Conservation (phyloP, 2,888 invertebrate species). For the Latrodectus elegans region DNA sequence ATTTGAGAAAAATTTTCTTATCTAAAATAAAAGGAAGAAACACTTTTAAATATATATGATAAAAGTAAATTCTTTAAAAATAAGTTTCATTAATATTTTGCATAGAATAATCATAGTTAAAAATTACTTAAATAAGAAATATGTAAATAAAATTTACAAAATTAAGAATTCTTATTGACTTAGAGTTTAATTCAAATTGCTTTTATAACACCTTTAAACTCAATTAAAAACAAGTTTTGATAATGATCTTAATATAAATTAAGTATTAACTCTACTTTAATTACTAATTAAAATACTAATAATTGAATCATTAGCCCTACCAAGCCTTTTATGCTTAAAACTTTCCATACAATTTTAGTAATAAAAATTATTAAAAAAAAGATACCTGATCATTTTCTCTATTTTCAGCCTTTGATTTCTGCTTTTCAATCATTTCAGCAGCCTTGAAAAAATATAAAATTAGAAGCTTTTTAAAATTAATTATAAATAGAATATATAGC, state of each 20-base stretch:
- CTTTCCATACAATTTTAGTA: neutral
- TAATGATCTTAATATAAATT: neutral
- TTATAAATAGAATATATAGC: neutral
- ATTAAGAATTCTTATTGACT: neutral
- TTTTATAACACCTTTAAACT: too few species aligned
- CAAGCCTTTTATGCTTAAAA: neutral
- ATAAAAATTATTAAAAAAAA: neutral
- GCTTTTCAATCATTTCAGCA: slow-evolving; percentile 53
- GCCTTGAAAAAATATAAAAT: slow-evolving; percentile 37
- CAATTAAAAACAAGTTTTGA: neutral
- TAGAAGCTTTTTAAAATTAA: neutral
- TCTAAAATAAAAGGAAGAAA: too few species aligned
- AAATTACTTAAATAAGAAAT: neutral
- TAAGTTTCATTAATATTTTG: too few species aligned
- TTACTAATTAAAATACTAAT: neutral
- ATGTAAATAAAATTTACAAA: neutral
- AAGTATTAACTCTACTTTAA: neutral
- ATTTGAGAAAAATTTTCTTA: too few species aligned
- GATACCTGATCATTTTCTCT: neutral
- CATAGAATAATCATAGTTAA: neutral
- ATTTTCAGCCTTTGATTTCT: slow-evolving; percentile 35
- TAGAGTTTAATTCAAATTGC: neutral
- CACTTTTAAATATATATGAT: too few species aligned
- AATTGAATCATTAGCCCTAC: neutral
- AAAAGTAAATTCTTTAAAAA: too few species aligned